Evolutionary conservation across 2,888 invertebrate genomes (phyloP), one percentile per base, ranked within the genome.

Genomic region (Zaprionus lineosus): DNA sequence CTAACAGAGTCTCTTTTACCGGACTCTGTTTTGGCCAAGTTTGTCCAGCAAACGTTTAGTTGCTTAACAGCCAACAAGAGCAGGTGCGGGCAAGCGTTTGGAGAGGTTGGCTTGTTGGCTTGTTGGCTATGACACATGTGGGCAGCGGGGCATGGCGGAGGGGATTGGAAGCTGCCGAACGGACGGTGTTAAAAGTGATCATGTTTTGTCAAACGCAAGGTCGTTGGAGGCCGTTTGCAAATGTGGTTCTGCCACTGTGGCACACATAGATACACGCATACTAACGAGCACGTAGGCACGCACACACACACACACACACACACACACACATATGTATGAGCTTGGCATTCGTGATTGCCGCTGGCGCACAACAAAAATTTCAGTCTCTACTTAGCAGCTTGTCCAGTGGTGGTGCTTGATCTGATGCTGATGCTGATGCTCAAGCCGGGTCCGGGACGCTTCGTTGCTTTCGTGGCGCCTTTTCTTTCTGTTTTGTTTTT

Each of bases 161-260:
- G 19, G 18, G 40, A 52, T 43, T n/a, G 1, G 26, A 19, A 44
- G 46, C 31, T 59, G 37, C 47, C 61, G 68, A 68, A 55, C 58
- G 55, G 50, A 75, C 78, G 76, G 78, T 79, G 84, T 79, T 79
- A 81, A 77, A 81, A 81, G 70, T 74, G 81, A 85, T 84, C 81
- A 84, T 86, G 82, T 82, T 86, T 86, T 82, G 84, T 86, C 83
- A 86, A 82, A 84, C 76, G 86, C 87, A 87, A 88, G 87, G 87
- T 88, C 87, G 88, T 87, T 87, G 85, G 87, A 87, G 87, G 87
- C 87, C 88, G 88, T 87, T 88, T 85, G 83, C 75, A 87, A 77
- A 85, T 82, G 69, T 75, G 66, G 84, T 83, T 76, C 74, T 85
- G 84, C 82, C 75, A 78, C 84, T 81, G 86, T 77, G 83, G 82